Base-by-base conservation (phyloP, 2,888 invertebrate genomes). In the Phaonia tiefii region DNA sequence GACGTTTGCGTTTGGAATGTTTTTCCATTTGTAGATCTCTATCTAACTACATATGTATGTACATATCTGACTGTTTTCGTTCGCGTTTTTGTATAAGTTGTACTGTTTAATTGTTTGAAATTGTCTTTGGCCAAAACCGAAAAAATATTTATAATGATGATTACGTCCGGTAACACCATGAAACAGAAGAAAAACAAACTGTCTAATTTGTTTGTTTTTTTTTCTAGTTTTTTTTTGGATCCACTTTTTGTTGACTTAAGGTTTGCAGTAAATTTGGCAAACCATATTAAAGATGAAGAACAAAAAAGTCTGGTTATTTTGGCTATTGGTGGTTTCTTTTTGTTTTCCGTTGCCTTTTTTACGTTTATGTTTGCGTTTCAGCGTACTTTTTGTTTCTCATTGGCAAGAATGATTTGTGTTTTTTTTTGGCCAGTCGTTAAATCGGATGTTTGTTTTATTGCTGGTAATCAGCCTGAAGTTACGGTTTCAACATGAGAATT, bases 111-210 rank as follows among this genome's bases (percentile, higher is more conserved):
- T 54, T 54, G 69, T 54, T 69, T 54, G 39, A 54, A 54, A 54
- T 69, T 54, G 42, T 54, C 69, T 69, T 51, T 71, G 46, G 13
- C 39, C n/a, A 51, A 26, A 51, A 42, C 22, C 49, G 49, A 71
- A 71, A 58, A 44, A n/a, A 58, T 44, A 70, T 58, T 71, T 71
- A 44, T 71, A 71, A 71, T 60, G 56, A 58, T 71, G 58, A 60
- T 71, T 71, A 46, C 71, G 46, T 71, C 71, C 71, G 71, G 46
- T 8, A 7, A 4, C 17, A 49, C 8, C 8, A n/a, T 15, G 15
- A 42, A 10, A 8, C 42, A 42, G 13, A 4, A 42, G 1, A 42
- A 42, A 54, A 42, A 42, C 31, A 46, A 37, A 26, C n/a, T 17
- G 17, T 13, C 2, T 5, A 17, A 13, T 63, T 37, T 51, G 31